Base-by-base conservation (phyloP, 2,113 vertebrate species). In the Grantiella picta region DNA sequence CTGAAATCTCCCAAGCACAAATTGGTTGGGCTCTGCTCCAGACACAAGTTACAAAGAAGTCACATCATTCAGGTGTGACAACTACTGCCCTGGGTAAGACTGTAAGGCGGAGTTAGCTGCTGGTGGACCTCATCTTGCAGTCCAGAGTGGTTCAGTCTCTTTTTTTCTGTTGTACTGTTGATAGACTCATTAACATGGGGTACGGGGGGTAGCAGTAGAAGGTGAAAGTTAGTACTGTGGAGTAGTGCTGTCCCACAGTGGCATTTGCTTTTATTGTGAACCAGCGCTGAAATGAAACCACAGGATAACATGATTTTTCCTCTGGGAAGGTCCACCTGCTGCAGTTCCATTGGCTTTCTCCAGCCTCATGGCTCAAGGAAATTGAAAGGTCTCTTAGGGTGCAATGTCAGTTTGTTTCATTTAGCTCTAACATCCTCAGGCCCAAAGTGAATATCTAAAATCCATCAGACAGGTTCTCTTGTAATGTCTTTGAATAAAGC, bases 401-500 rank as follows among this genome's bases (percentile, higher is more conserved):
- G 33, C 45, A 66, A 57, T 52, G 52, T 80, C 94, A 75, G 40
- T 89, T 97, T 94, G 80, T 89, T 97, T 97, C 95, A 94, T 93
- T 96, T 95, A 89, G 82, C 70, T 88, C 53, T 76, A 77, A 68
- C 44, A 57, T 86, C 63, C 70, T 95, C 40, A 78, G 78, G 84
- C 65, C 92, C 91, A 82, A 95, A 95, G 89, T 84, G 93, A 95
- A 75, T 94, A 92, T 97, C 70, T 96, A 93, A 97, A 96, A 95
- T 96, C 82, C 92, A 94, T 97, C 96, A 93, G 92, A 94, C 69
- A 81, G 71, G 65, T 90, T 84, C 91, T 89, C 79, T 96, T 97
- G 76, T 95, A 93, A 92, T 97, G 95, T 95, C 97, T 98, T 92
- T 94, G 92, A 95, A 91, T 97, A 96, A 97, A 91, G 33, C 77